Percentiles rank a stretch among this genome's conserved stretches.
Evolutionary conservation across 2,797 vertebrate species (phyloP).

Genomic region (Pteropus rufus): DNA sequence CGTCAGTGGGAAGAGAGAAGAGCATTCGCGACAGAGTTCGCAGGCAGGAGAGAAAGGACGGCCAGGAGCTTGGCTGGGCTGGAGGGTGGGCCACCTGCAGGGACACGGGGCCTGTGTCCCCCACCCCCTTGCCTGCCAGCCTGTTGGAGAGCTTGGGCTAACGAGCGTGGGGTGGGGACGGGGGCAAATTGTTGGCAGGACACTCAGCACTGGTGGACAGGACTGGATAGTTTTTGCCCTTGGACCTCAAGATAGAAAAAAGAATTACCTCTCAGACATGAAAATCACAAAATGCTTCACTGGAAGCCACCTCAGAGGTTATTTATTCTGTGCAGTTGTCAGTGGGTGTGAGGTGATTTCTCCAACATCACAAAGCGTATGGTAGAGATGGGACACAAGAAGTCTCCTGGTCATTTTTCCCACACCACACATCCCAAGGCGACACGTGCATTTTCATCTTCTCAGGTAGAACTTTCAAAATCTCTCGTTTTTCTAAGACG

Average conservation of each 20-base stretch:
- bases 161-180: too few species aligned
- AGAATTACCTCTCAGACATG: neutral
- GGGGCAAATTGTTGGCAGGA: accelerated
- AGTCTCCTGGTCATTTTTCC: neutral
- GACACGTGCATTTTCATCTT: neutral
- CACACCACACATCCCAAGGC: neutral
- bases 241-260: neutral
- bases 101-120: neutral
- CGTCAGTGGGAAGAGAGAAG: accelerated
- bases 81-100: accelerated
- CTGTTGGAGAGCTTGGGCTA: neutral
- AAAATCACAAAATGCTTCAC: neutral
- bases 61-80: neutral
- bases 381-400: neutral
- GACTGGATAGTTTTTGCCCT: neutral
- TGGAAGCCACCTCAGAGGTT: neutral
- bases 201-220: neutral
- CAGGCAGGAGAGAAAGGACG: neutral
- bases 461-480: neutral
- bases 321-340: neutral
- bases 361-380: constrained; percentile 20
- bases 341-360: neutral
- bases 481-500: neutral
- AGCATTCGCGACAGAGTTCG: neutral
- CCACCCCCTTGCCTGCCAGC: too few species aligned